These are phyloP conservation scores for Paguma larvata DNA, from an alignment of 2,797 vertebrate genomes.

Conservation along the genomic window DNA sequence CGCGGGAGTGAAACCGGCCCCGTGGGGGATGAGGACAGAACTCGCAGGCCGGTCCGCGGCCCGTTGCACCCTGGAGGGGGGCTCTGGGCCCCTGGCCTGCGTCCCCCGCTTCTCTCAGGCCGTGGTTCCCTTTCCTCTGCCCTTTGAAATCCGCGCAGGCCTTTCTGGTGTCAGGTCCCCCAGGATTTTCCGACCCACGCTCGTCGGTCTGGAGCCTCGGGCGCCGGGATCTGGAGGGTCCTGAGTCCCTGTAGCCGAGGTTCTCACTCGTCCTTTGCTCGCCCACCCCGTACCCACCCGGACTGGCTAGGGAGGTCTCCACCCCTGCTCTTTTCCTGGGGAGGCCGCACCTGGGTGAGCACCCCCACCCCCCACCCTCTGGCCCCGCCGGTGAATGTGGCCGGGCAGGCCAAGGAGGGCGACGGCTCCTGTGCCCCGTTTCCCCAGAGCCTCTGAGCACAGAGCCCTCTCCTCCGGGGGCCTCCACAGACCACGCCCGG, in stretches of 20 bases:
- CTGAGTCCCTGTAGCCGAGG: accelerated
- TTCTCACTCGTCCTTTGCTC: background rate
- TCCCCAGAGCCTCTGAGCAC: background rate
- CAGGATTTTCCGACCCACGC: background rate
- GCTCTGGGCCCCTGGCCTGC: background rate
- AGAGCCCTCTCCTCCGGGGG: background rate
- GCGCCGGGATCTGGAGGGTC: background rate
- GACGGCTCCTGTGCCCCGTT: accelerated
- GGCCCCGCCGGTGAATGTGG: accelerated
- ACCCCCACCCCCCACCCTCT: accelerated
- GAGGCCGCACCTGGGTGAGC: accelerated
- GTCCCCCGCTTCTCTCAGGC: background rate
- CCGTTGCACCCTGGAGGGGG: background rate
- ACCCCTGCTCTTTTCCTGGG: background rate
- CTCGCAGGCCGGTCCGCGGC: too few relatives aligned
- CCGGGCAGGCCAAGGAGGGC: too few relatives aligned
- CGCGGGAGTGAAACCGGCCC: background rate
- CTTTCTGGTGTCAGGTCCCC: background rate
- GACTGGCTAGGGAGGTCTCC: background rate
- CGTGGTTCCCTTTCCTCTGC: background rate
- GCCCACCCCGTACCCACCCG: accelerated
- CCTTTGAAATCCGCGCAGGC: accelerated
- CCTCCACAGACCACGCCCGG: accelerated
- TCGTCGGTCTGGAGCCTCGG: background rate
- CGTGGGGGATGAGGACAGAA: too few relatives aligned